These are phyloP conservation scores for Dendronephthya gigantea DNA, from an alignment of 64 coral and sea anemone genomes.

Conservation along the genomic window DNA sequence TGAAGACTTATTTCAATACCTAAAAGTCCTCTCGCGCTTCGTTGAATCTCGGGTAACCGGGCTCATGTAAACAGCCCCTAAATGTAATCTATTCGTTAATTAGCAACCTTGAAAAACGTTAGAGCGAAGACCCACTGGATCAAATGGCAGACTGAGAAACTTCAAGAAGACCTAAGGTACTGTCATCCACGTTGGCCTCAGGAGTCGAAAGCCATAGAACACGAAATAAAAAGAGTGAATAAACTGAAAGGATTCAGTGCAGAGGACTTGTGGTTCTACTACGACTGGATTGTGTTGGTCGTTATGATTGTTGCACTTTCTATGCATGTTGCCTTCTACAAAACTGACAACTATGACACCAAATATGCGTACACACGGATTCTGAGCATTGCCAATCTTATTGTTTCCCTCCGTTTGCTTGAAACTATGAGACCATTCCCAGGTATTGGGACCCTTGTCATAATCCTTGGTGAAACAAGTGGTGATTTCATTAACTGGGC, in stretches of 20 bases:
- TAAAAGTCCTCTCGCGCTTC: too few relatives aligned
- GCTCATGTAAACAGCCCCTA: not conserved
- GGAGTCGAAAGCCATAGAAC: not conserved
- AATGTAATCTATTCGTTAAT: not conserved
- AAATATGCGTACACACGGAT: not conserved
- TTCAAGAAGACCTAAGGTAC: not conserved
- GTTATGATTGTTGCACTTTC: not conserved
- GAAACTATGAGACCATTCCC: not conserved
- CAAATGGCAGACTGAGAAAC: not conserved
- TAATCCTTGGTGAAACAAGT: conserved; percentile 4
- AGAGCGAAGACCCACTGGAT: not conserved
- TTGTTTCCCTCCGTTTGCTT: not conserved
- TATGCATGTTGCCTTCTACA: not conserved
- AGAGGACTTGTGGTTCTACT: not conserved
- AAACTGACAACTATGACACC: not conserved
- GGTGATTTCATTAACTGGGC: conserved; percentile 17
- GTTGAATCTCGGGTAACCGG: too few relatives aligned
- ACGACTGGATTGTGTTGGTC: not conserved
- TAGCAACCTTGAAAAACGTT: not conserved
- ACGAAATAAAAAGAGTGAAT: conserved; percentile 6
- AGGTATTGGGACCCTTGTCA: conserved; percentile 2
- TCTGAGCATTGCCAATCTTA: not conserved
- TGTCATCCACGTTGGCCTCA: conserved; percentile 10
- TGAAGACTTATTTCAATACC: too few relatives aligned
- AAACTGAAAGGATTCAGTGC: not conserved